A percentile compares a stretch with the other conserved stretches of the same genome.
These are phyloP conservation scores for Calephelis perditalis DNA, from an alignment of 2,888 invertebrate genomes.

Conservation along the genomic window DNA sequence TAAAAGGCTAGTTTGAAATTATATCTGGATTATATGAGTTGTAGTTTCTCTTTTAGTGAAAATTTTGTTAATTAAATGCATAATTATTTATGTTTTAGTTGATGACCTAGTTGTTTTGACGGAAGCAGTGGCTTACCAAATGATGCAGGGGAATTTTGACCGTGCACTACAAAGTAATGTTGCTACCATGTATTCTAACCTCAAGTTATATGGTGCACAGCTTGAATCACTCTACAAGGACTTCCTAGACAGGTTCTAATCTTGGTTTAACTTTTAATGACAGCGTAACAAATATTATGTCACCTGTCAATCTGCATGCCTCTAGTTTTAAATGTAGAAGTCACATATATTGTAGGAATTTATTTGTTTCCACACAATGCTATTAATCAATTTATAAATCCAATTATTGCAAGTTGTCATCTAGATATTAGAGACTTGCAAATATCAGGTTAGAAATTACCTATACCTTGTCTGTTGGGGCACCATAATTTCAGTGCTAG, in stretches of 20 bases:
- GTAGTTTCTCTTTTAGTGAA: background rate
- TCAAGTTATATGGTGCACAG: constrained; percentile 88
- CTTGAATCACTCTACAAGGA: constrained; percentile 90
- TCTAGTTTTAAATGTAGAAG: background rate
- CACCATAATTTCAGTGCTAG: no score
- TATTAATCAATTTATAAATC: no score
- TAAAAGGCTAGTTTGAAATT: background rate
- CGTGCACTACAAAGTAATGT: constrained; percentile 84
- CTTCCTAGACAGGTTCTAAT: constrained; percentile 84
- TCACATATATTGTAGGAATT: no score
- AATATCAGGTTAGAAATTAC: no score
- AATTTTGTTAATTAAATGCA: background rate
- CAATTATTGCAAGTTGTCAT: no score
- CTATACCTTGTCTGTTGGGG: no score
- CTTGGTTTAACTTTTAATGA: constrained; percentile 58
- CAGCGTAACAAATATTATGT: background rate
- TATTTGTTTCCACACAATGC: no score
- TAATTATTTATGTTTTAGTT: constrained; percentile 69
- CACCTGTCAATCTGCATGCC: background rate
- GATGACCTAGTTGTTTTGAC: constrained; percentile 90
- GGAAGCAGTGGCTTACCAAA: constrained; percentile 87
- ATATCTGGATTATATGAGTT: background rate
- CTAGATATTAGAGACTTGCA: no score
- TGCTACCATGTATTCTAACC: constrained; percentile 86
- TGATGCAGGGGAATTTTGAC: constrained; percentile 86